These are phyloP conservation scores for Trichogramma evanescens DNA, from an alignment of 2,888 invertebrate species.

Conservation along the genomic window DNA sequence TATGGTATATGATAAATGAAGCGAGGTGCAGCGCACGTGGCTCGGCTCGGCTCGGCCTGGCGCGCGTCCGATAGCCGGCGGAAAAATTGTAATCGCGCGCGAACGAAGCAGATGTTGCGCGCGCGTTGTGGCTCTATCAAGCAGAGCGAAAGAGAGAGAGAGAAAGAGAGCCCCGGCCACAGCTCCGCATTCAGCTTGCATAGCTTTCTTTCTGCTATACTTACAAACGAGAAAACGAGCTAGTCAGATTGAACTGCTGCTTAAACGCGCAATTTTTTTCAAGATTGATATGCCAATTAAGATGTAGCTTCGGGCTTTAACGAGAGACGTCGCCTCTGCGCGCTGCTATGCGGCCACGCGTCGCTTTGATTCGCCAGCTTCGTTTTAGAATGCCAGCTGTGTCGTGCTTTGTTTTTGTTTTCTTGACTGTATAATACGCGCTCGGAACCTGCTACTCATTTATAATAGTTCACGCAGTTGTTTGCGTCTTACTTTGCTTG, in stretches of 20 bases:
- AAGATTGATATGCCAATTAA: constrained; percentile 40
- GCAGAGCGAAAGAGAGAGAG: constrained; percentile 2
- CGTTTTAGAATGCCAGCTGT: constrained; percentile 1
- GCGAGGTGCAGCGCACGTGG: too few relatives aligned
- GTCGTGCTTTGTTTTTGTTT: constrained; percentile 1
- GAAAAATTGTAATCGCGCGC: constrained; percentile 18
- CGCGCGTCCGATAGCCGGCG: constrained; percentile 11
- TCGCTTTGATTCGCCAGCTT: background rate
- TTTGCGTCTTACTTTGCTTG: too few relatives aligned
- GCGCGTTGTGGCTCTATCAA: constrained; percentile 31
- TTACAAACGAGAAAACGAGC: too few relatives aligned
- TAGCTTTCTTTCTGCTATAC: too few relatives aligned
- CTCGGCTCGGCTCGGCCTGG: background rate
- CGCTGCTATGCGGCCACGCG: constrained; percentile 13
- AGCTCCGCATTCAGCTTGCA: too few relatives aligned
- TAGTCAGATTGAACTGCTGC: too few relatives aligned
- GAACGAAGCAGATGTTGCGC: constrained; percentile 19
- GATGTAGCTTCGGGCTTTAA: constrained; percentile 26
- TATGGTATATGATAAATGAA: constrained; percentile 15
- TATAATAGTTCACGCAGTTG: too few relatives aligned
- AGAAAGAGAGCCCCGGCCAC: too few relatives aligned
- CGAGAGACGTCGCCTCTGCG: background rate
- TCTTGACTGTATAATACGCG: background rate
- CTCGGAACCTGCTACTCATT: too few relatives aligned
- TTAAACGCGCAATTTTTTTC: constrained; percentile 23